Evolutionary conservation across 2,113 vertebrate genomes (phyloP).

Genomic region (Lasiurus cinereus): DNA sequence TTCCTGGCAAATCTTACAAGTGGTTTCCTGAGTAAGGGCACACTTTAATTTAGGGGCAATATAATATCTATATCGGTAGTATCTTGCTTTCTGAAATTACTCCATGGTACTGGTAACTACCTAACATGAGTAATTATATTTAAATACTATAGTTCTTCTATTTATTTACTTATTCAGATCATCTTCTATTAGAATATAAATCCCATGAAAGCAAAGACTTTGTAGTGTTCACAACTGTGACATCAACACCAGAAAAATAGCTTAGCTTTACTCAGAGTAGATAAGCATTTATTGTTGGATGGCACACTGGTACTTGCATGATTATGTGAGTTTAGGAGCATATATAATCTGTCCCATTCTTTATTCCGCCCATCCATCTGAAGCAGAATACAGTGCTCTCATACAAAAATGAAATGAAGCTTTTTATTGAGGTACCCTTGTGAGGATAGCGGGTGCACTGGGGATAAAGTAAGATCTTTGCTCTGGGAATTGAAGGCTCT

Average conservation of each 20-base stretch:
- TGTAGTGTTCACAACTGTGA: neutral
- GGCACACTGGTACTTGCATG: neutral
- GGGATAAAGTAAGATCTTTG: neutral
- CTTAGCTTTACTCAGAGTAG: neutral
- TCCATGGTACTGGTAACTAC: neutral
- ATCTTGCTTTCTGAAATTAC: neutral
- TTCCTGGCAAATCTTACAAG: neutral
- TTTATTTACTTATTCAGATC: neutral
- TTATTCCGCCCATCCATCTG: neutral
- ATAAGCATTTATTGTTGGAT: neutral
- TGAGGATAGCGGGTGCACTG: neutral
- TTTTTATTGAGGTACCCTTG: neutral
- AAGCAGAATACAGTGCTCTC: neutral
- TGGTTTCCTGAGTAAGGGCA: neutral
- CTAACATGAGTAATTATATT: slow-evolving; percentile 5
- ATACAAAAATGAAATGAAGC: neutral
- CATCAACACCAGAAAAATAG: neutral
- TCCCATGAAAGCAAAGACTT: neutral
- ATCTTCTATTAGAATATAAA: neutral
- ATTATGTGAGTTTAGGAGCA: neutral
- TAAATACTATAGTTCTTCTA: slow-evolving; percentile 8
- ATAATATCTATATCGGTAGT: neutral
- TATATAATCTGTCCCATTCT: neutral
- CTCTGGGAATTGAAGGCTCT: neutral
- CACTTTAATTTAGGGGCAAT: neutral